phyloP scores from a whole-genome alignment of 2,797 vertebrate genomes.

The Hipposideros larvatus region DNA sequence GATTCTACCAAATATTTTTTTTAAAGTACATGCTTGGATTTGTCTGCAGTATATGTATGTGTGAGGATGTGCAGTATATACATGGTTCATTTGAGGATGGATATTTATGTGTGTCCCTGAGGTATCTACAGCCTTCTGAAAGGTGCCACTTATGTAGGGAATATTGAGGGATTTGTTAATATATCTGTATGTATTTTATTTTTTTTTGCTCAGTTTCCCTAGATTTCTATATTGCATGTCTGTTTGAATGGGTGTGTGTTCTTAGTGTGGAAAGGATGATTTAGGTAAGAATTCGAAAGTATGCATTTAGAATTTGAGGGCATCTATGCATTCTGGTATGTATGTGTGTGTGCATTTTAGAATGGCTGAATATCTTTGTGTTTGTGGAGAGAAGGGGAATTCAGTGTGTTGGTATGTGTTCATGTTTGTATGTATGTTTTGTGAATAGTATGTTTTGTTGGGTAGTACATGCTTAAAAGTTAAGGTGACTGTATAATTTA shows the following conservation, averaged over 20 bases:
- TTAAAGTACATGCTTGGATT: not conserved
- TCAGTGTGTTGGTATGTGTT: not conserved
- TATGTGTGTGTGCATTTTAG: not conserved
- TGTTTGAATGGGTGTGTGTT: not conserved
- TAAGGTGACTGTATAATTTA: not conserved
- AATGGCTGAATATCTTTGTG: not conserved
- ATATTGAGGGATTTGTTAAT: not conserved
- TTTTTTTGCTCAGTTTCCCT: not conserved
- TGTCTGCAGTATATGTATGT: not conserved
- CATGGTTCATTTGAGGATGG: not conserved
- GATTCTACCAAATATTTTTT: not conserved
- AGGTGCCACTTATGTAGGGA: not conserved
- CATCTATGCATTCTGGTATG: not conserved
- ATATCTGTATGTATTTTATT: not conserved
- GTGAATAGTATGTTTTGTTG: not conserved
- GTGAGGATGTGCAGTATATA: no score
- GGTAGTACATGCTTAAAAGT: not conserved
- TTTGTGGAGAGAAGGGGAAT: not conserved
- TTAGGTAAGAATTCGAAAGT: slow-evolving; percentile 30
- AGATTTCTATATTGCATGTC: not conserved
- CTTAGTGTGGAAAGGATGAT: not conserved
- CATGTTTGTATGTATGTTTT: not conserved
- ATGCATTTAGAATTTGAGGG: not conserved
- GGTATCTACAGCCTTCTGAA: not conserved
- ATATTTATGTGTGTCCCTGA: not conserved